phyloP scores from a whole-genome alignment of 2,113 vertebrate species.

The Sisor rabdophorus region DNA sequence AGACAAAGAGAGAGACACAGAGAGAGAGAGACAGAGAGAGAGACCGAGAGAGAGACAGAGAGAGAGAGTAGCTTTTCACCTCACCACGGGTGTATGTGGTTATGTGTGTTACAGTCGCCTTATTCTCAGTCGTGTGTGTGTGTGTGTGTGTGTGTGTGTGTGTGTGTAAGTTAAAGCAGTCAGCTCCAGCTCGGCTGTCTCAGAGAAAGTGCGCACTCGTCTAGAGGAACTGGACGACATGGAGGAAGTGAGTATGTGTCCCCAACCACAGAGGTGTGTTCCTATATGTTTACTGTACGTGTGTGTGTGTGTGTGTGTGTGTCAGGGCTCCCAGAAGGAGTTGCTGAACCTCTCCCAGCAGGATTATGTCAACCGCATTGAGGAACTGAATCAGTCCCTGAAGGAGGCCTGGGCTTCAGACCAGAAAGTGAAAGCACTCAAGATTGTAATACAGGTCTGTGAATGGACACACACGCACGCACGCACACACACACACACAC shows the following conservation, averaged over 20 bases:
- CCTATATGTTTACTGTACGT: not conserved
- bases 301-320: slow-evolving; percentile 24
- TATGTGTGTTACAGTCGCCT: not conserved
- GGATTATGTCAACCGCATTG: slow-evolving; percentile 92
- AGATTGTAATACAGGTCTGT: slow-evolving; percentile 96
- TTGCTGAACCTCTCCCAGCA: slow-evolving; percentile 94
- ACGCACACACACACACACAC: not conserved
- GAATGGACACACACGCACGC: slow-evolving; percentile 17
- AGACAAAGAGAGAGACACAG: too few relatives aligned
- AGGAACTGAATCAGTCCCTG: slow-evolving; percentile 93
- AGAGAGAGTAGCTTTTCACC: not conserved
- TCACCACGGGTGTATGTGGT: not conserved
- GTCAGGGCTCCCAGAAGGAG: slow-evolving; percentile 93
- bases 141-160: slow-evolving; percentile 21
- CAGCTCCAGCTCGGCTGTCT: slow-evolving; percentile 79
- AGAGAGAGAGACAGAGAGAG: too few relatives aligned
- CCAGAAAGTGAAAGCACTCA: slow-evolving; percentile 97
- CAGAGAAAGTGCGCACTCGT: slow-evolving; percentile 93
- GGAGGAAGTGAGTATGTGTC: slow-evolving; percentile 78
- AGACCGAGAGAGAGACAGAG: too few relatives aligned
- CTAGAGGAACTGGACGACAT: slow-evolving; percentile 95
- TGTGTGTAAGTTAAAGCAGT: slow-evolving; percentile 72
- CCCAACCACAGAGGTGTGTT: not conserved
- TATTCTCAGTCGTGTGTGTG: not conserved
- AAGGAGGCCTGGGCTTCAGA: slow-evolving; percentile 96